Conservation (phyloP, 2,888 invertebrate genomes). For the Drosophila koepferae region DNA sequence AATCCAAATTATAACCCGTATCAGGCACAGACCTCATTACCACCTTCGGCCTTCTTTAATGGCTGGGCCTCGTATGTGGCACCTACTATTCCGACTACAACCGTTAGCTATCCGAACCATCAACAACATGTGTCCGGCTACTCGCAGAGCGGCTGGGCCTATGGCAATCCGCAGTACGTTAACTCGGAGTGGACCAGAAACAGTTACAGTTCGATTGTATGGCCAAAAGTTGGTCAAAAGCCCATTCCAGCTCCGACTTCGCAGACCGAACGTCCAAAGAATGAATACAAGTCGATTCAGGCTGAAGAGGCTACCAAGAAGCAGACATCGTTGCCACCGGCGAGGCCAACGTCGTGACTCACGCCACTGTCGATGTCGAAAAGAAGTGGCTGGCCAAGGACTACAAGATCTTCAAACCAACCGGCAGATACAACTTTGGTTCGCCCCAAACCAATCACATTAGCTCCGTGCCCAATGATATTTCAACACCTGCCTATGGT, state of each 20-base stretch:
- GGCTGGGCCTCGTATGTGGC: conserved; percentile 76
- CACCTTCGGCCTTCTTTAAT: conserved; percentile 74
- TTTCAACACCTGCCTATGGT: conserved; percentile 78
- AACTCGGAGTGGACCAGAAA: conserved; percentile 45
- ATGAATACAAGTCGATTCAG: conserved; percentile 51
- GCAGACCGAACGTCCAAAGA: conserved; percentile 39
- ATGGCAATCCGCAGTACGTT: conserved; percentile 54
- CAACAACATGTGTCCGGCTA: conserved; percentile 24
- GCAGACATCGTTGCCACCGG: conserved; percentile 39
- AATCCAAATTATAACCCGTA: conserved; percentile 68
- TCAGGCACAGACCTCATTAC: conserved; percentile 54
- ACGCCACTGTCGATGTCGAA: conserved; percentile 52
- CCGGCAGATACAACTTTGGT: conserved; percentile 37
- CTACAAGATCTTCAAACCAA: conserved; percentile 58
- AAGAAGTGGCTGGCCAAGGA: conserved; percentile 59
- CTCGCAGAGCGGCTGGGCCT: conserved; percentile 30
- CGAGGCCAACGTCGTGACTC: conserved; percentile 22
- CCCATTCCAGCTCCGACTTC: conserved; percentile 13
- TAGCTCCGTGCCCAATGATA: conserved; percentile 86
- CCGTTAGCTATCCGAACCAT: conserved; percentile 15
- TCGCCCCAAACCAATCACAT: conserved; percentile 86
- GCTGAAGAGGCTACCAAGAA: conserved; percentile 38
- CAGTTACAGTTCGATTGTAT: conserved; percentile 21
- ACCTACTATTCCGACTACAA: conserved; percentile 36
- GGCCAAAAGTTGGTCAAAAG: conserved; percentile 42